These are phyloP conservation scores for Indicator indicator DNA, from an alignment of 2,113 vertebrate species.

Conservation along the genomic window DNA sequence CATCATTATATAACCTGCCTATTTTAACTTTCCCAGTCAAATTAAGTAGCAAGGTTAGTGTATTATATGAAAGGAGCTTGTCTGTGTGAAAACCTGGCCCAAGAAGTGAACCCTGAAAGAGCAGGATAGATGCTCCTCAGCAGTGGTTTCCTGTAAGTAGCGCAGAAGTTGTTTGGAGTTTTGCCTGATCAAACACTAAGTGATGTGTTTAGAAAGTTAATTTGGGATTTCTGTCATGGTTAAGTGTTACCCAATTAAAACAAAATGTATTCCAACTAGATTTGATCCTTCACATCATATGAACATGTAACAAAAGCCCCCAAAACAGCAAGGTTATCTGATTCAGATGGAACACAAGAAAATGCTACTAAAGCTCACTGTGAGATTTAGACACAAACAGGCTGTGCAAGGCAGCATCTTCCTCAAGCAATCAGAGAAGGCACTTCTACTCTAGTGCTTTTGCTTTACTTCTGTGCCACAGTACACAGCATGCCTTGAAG, in stretches of 20 bases:
- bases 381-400: not conserved
- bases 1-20: conserved; percentile 60
- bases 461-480: not conserved
- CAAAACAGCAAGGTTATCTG: not conserved
- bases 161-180: not conserved
- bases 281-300: not conserved
- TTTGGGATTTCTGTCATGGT: not conserved
- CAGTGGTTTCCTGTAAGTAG: not conserved
- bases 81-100: not conserved
- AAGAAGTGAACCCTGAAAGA: not conserved
- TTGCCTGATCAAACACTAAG: not conserved
- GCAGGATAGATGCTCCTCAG: accelerated
- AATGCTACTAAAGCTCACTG: not conserved
- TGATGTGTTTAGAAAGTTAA: not conserved
- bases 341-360: not conserved
- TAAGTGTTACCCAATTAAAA: not conserved
- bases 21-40: conserved; percentile 55
- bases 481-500: not conserved
- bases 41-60: conserved; percentile 1
- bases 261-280: not conserved
- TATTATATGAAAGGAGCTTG: not conserved
- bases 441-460: not conserved
- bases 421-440: not conserved
- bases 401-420: not conserved
- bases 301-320: not conserved